Percentiles rank a stretch among this genome's conserved stretches.
phyloP scores from a whole-genome alignment of 1,140 invertebrate genomes.

The Bombus polaris region DNA sequence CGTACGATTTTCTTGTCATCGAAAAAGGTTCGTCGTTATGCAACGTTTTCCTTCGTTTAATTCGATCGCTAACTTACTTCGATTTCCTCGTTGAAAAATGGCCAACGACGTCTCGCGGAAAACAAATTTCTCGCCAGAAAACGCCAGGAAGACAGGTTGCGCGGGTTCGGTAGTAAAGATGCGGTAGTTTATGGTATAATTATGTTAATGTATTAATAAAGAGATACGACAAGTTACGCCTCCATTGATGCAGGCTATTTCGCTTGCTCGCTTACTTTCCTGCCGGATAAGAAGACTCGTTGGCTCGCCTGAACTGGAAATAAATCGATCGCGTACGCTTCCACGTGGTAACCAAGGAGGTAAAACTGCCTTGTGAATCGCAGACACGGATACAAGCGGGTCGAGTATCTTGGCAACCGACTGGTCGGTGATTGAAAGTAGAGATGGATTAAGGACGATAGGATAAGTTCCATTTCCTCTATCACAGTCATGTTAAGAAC shows the following conservation, averaged over 20 bases:
- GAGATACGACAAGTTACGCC: constrained; percentile 40
- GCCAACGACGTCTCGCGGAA: background rate
- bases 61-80: too few relatives aligned
- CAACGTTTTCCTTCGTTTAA: background rate
- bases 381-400: constrained; percentile 34
- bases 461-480: constrained; percentile 35
- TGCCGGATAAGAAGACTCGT: constrained; percentile 3
- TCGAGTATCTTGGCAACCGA: constrained; percentile 34
- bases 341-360: too few relatives aligned
- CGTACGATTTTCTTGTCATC: background rate
- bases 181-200: constrained; percentile 71
- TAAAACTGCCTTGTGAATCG: background rate
- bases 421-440: constrained; percentile 26
- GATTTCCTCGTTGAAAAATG: background rate
- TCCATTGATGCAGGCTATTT: constrained; percentile 19
- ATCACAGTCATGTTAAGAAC: constrained; percentile 47
- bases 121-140: background rate
- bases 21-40: background rate
- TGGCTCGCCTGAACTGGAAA: background rate
- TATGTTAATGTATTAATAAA: constrained; percentile 77
- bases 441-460: constrained; percentile 38
- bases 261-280: constrained; percentile 14
- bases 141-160: constrained; percentile 54
- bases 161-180: constrained; percentile 68
- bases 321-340: constrained; percentile 5